phyloP scores from a whole-genome alignment of 2,888 invertebrate genomes.

The Ditylenchus weischeri region DNA sequence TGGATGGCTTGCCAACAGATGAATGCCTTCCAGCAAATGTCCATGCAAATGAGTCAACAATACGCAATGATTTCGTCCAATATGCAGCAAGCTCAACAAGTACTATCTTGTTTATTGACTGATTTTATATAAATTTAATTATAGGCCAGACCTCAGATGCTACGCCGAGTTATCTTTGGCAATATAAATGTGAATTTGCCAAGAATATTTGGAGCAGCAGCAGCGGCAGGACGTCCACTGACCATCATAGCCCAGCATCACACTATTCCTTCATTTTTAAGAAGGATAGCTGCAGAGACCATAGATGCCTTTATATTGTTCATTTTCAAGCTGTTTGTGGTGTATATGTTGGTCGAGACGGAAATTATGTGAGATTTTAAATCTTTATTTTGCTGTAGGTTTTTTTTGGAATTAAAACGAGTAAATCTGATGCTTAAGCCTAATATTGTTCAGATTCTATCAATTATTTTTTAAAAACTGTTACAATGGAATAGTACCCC shows the following conservation, averaged over 20 bases:
- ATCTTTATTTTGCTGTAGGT: not conserved
- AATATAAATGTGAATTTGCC: slow-evolving; percentile 14
- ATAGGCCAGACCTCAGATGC: not conserved
- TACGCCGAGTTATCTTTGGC: slow-evolving; percentile 13
- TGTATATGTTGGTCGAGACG: slow-evolving; percentile 43
- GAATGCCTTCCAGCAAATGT: slow-evolving; percentile 18
- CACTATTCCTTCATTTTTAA: slow-evolving; percentile 38
- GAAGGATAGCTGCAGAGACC: slow-evolving; percentile 46
- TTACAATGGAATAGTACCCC: not conserved
- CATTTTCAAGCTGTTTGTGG: slow-evolving; percentile 44
- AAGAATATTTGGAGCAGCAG: slow-evolving; percentile 14
- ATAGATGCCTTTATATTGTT: slow-evolving; percentile 49
- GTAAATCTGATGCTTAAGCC: too few relatives aligned
- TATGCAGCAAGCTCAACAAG: not conserved
- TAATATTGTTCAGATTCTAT: too few relatives aligned
- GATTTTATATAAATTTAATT: slow-evolving; percentile 1
- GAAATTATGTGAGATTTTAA: slow-evolving; percentile 41
- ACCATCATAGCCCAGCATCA: slow-evolving; percentile 36
- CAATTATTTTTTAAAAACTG: too few relatives aligned
- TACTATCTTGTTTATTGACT: not conserved
- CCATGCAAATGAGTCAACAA: slow-evolving; percentile 25
- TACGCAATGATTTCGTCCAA: slow-evolving; percentile 7
- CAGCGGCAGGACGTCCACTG: slow-evolving; percentile 6
- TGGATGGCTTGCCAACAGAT: slow-evolving; percentile 29
- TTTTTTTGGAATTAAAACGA: too few relatives aligned